Evolutionary conservation across 2,888 invertebrate genomes (phyloP), one percentile per base, ranked within the genome.

Genomic region (Plagiodera versicolora): DNA sequence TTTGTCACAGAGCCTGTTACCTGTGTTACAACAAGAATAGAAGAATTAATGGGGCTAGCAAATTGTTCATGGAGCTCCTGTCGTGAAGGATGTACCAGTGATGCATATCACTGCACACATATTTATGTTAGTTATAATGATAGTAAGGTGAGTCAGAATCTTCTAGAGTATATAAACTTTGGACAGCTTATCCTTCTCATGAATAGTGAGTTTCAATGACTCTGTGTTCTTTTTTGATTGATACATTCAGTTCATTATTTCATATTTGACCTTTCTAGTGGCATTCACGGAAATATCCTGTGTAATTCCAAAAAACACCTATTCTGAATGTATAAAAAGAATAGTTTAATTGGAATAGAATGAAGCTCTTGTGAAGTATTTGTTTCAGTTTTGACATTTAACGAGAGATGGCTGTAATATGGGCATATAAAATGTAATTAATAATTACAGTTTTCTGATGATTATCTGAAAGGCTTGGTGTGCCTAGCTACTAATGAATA

Each of bases 11-110:
- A 86, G 65, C 90, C 91, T 35, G 90, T 89, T 9, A 86, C 87
- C 60, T 91, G 91, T 79, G 83, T 89, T 24, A 91, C 91, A 0
- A 85, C 87, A 32, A 81, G 88, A 39, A 83, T 87, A 9, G 90
- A 90, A 74, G 89, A 90, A 67, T 82, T 89, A 60, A 83, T 86
- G 58, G 91, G 91, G 10, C 80, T 91, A 55, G 88, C 89, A 75
- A 90, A 91, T 80, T 91, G 91, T 79, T 88, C 89, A 3, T 90
- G 90, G 89, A 90, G 89, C 64, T 90, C 90, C 0, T 91, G 91
- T 73, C 82, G 91, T 56, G 91, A 91, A 77, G 91, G 91, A 2
- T 91, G 91, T 77, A 91, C 91, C 59, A 89, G 90, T 74, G 91
- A 91, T 78, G 87, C 87, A 63, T 87, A 86, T 77, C 83, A 83